A percentile compares a stretch with the other conserved stretches of the same genome.
These are phyloP conservation scores for Drosophila sturtevanti DNA, from an alignment of 1,140 invertebrate genomes.

Conservation along the genomic window DNA sequence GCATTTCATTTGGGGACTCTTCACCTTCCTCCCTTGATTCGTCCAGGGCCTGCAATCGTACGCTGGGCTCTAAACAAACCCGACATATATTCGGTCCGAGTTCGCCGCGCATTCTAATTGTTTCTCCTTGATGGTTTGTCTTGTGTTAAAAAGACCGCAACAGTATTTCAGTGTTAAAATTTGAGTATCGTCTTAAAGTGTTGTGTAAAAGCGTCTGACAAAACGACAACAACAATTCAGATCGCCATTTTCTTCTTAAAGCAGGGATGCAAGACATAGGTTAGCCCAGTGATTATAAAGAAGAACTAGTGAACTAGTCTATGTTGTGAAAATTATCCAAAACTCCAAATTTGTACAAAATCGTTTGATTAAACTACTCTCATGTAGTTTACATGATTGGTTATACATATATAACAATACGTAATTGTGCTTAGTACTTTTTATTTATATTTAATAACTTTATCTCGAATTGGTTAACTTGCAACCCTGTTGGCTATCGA, in stretches of 20 bases:
- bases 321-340: neutral
- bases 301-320: neutral
- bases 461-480: neutral
- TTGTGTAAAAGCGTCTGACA: slow-evolving; percentile 74
- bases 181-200: slow-evolving; percentile 56
- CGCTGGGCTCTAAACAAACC: slow-evolving; percentile 60
- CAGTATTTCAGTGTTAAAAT: slow-evolving; percentile 78
- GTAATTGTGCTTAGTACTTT: no score
- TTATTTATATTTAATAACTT: neutral
- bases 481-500: neutral
- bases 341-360: neutral
- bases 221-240: slow-evolving; percentile 31
- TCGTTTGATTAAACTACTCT: no score
- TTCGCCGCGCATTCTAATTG: slow-evolving; percentile 58
- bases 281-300: neutral
- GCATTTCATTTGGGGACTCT: slow-evolving; percentile 77
- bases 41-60: slow-evolving; percentile 63
- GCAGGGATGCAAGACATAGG: slow-evolving; percentile 32
- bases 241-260: slow-evolving; percentile 61
- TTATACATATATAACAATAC: no score
- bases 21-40: slow-evolving; percentile 72
- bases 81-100: slow-evolving; percentile 68
- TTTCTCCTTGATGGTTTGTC: slow-evolving; percentile 2
- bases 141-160: slow-evolving; percentile 62
- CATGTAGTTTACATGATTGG: no score